Percentiles rank a stretch among this genome's conserved stretches.
Evolutionary conservation across 2,888 invertebrate genomes (phyloP).

Genomic region (Dicranocentrus wangi): DNA sequence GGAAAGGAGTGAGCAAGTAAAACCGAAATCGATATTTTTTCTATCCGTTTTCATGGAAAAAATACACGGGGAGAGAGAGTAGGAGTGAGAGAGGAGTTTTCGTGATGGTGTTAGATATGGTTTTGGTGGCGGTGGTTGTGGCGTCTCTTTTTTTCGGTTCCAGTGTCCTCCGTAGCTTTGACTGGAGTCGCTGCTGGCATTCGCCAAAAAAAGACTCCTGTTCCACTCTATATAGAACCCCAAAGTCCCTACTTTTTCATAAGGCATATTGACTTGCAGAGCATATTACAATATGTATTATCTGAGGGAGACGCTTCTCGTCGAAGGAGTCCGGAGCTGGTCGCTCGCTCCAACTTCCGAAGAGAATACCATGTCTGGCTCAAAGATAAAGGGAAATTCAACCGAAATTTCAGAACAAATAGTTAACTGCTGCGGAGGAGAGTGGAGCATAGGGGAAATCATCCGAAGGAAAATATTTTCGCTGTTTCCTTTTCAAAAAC

Average conservation of each 20-base stretch:
- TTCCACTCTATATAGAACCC: too few species aligned
- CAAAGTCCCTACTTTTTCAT: too few species aligned
- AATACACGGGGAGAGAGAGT: conserved; percentile 12
- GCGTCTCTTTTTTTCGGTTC: conserved; percentile 49
- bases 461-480: too few species aligned
- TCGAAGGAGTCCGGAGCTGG: conserved; percentile 14
- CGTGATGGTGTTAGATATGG: conserved; percentile 24
- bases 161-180: conserved; percentile 42
- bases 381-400: neutral
- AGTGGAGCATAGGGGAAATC: too few species aligned
- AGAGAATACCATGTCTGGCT: neutral
- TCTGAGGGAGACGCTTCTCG: conserved; percentile 11
- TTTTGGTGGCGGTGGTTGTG: conserved; percentile 30
- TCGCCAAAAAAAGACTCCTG: conserved; percentile 38
- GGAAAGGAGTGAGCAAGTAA: conserved; percentile 16
- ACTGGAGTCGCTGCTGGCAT: conserved; percentile 47
- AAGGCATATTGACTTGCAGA: neutral
- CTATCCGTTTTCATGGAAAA: conserved; percentile 31
- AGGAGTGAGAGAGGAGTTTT: conserved; percentile 5
- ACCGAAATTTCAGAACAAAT: neutral
- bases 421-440: neutral
- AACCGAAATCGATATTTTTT: conserved; percentile 49
- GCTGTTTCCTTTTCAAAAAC: too few species aligned
- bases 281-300: neutral
- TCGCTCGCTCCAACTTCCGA: neutral